Evolutionary conservation across 2,888 invertebrate genomes (phyloP), one percentile per base, ranked within the genome.

Genomic region (Heterodera filipjevi): DNA sequence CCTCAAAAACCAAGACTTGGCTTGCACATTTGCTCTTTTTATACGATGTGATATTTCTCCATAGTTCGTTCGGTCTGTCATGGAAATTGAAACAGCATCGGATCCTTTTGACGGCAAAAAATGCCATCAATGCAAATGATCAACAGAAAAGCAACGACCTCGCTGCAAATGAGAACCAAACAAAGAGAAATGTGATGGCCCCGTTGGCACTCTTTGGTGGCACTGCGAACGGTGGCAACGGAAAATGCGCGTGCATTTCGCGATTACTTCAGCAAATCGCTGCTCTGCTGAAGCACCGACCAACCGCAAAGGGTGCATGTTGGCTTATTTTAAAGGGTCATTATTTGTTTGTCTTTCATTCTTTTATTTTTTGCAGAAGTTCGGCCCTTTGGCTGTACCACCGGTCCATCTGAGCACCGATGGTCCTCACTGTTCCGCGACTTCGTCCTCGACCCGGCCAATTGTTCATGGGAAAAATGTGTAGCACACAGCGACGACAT

Each of bases 401-500:
- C n/a, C 32, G n/a, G 66, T 66, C 19, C 59, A 12, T 49, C 53
- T 39, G 53, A 75, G 49, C 76, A 75, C 27, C 80, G 76, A 3
- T 82, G 80, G 73, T 49, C 77, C 44, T 33, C 39, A 10, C 70
- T 88, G 6, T 88, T 88, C 81, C 83, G 86, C 82, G 87, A 87
- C 70, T 87, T 83, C 76, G 84, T 87, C 32, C 78, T 87, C 27
- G 85, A 72, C 53, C 71, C 76, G 66, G 80, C 76, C 27, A 84
- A 87, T 68, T 87, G 87, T 78, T 80, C 76, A 14, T 66, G 71
- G 12, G 71, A 79, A 30, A 80, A 85, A 6, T 86, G 86, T 82
- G 82, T 77, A 72, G 87, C 88, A 12, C 85, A 87, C 44, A 80
- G 81, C 19, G 89, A 89, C 79, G 78, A 78, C n/a, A 85, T 89